Percentiles rank a stretch among this genome's conserved stretches.
Evolutionary conservation across 2,113 vertebrate species (phyloP).

Genomic region (Pelvicachromis taeniatus): DNA sequence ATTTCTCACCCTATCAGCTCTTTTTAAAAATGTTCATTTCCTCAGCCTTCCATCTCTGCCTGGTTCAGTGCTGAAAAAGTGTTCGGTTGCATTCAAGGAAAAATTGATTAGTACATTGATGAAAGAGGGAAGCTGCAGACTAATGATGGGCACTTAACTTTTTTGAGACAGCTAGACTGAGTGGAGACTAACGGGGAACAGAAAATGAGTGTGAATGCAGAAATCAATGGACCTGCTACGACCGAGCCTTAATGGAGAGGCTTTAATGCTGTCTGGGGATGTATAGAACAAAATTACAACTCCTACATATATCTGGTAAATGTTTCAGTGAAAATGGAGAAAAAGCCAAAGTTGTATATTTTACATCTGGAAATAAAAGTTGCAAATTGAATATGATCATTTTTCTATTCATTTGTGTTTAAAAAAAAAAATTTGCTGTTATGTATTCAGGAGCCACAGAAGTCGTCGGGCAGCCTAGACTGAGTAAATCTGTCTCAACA

Average conservation of each 20-base stretch:
- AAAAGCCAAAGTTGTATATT: not conserved
- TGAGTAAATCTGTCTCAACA: not conserved
- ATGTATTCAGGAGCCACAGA: not conserved
- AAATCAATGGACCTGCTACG: slow-evolving; percentile 11
- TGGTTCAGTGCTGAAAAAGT: not conserved
- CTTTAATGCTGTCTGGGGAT: not conserved
- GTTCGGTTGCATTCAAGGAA: not conserved
- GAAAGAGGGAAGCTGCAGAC: not conserved
- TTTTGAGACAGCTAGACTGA: slow-evolving; percentile 1
- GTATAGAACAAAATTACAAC: not conserved
- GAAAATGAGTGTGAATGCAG: slow-evolving; percentile 12
- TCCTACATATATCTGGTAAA: not conserved
- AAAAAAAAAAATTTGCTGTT: not conserved
- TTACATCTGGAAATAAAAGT: not conserved
- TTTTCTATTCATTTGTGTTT: not conserved
- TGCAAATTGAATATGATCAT: not conserved
- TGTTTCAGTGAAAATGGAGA: not conserved
- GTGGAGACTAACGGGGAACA: not conserved
- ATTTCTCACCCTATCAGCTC: not conserved
- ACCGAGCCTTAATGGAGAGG: slow-evolving; percentile 11
- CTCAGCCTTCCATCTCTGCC: not conserved
- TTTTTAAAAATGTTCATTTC: not conserved
- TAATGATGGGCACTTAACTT: slow-evolving; percentile 21
- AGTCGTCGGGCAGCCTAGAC: not conserved
- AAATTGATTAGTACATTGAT: slow-evolving; percentile 18